Base-by-base conservation (phyloP, 1,140 invertebrate genomes). In the Pseudomyrmex pallidus region DNA sequence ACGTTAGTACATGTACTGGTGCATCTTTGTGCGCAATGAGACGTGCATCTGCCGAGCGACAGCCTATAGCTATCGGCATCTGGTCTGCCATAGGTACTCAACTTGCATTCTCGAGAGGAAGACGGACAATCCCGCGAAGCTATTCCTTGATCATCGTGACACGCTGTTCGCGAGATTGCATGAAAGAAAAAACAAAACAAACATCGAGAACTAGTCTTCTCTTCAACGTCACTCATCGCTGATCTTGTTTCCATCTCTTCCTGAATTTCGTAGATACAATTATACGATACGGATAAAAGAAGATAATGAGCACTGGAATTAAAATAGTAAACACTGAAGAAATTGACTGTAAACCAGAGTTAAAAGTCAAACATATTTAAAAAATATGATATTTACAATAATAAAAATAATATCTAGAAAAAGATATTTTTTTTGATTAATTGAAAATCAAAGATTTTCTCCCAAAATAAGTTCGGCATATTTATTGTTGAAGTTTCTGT, bases 51-150 rank as follows among this genome's bases (percentile, higher is more conserved):
- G 73, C 62, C 73, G 77, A 61, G 46, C 13, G n/a, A 48, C 50
- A 35, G 52, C 59, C 54, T 67, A 74, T 46, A 83, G 82, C 70
- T 76, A 74, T 76, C 62, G 48, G 80, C 70, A 83, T 83, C 82
- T 74, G 70, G 61, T 54, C 20, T 72, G 52, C 52, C 15, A 44
- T 52, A 64, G 82, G 73, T 76, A 63, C 59, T 83, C 82, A 66
- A 66, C 82, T 74, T 50, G 59, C 44, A 50, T 80, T 70, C 44
- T 76, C 72, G 50, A 83, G n/a, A 62, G 3, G 9, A 82, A 35
- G 61, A 76, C 22, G 20, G 61, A 76, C 22, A 76, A 54, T 76
- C 46, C 46, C 20, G 20, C 2, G 50, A 57, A 35, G 62, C 8
- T 67, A 67, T 67, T 80, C 17, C 35, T 66, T 59, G n/a, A n/a